These are phyloP conservation scores for Phalacrocorax carbo DNA, from an alignment of 2,113 vertebrate genomes.

Conservation along the genomic window DNA sequence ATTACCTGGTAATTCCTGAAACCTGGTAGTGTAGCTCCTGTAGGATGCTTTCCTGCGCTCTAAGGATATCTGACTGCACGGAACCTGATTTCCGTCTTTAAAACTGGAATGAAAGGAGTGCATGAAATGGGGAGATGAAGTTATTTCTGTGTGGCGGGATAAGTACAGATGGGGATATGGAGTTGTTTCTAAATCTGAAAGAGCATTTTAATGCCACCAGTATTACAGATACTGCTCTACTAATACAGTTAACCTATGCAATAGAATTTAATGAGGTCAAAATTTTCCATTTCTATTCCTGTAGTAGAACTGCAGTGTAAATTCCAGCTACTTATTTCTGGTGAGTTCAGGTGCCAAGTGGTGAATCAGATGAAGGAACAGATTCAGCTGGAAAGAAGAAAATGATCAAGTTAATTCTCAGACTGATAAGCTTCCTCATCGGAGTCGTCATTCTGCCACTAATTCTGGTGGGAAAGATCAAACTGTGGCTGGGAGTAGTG, in stretches of 20 bases:
- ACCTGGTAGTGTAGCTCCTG: neutral
- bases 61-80: neutral
- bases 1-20: neutral
- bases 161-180: neutral
- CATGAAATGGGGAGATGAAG: neutral
- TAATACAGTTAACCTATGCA: slow-evolving; percentile 33
- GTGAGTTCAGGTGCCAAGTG: neutral
- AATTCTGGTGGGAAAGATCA: neutral
- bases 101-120: neutral
- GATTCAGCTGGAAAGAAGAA: neutral
- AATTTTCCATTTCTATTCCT: slow-evolving; percentile 15
- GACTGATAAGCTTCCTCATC: neutral
- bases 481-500: neutral
- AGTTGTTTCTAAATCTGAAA: slow-evolving; percentile 24
- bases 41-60: neutral
- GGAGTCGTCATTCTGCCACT: neutral
- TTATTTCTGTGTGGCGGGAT: neutral
- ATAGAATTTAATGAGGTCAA: slow-evolving; percentile 22
- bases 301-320: neutral
- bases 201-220: slow-evolving; percentile 35
- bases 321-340: neutral
- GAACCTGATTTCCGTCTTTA: neutral
- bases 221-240: neutral
- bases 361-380: neutral
- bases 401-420: neutral